These are phyloP conservation scores for Smittia sp. DNA, from an alignment of 2,888 invertebrate genomes.

Conservation along the genomic window DNA sequence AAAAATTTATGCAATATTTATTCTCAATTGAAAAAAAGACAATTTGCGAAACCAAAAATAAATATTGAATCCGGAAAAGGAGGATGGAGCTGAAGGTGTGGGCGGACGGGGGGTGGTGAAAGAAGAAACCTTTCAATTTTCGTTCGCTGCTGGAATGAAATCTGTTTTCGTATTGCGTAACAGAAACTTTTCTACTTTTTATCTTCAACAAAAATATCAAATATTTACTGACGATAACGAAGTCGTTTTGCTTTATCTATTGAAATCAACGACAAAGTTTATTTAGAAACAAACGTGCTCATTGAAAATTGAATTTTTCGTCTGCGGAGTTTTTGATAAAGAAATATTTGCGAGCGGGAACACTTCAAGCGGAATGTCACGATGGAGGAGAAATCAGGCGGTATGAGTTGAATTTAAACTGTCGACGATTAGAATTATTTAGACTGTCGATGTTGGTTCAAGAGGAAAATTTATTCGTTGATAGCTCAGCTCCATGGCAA, in stretches of 20 bases:
- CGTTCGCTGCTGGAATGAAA: neutral
- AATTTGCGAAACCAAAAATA: constrained; percentile 24
- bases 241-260: constrained; percentile 22
- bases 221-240: constrained; percentile 33
- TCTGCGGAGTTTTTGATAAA: too few relatives aligned
- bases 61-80: neutral
- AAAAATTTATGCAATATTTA: constrained; percentile 23
- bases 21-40: constrained; percentile 19
- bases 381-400: too few relatives aligned
- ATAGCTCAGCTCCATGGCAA: too few relatives aligned
- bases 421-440: too few relatives aligned
- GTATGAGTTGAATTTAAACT: too few relatives aligned
- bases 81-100: neutral
- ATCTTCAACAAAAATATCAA: constrained; percentile 3
- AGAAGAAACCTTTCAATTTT: neutral
- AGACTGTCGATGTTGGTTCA: too few relatives aligned
- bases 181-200: neutral
- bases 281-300: constrained; percentile 7
- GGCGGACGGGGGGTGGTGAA: neutral
- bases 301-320: neutral
- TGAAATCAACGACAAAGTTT: constrained; percentile 30
- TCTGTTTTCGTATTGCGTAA: constrained; percentile 10
- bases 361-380: too few relatives aligned
- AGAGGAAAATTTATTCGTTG: too few relatives aligned
- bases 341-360: too few relatives aligned